Evolutionary conservation across 2,888 invertebrate species (phyloP), one percentile per base, ranked within the genome.

Genomic region (Argyra leucocephala): DNA sequence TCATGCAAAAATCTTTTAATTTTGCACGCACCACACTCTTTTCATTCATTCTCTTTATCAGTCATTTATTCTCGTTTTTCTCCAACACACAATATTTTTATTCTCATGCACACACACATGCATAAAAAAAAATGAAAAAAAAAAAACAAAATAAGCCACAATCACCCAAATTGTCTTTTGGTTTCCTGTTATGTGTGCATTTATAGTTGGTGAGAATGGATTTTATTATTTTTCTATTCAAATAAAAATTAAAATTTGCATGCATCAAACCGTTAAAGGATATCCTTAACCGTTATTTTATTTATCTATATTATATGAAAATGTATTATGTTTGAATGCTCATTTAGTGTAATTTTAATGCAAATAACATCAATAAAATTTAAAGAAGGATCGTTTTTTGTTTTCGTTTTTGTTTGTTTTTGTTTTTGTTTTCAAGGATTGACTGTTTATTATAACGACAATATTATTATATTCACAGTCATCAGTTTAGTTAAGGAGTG

Each of bases 301-400:
- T 48, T 18, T 18, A 48, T 31, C 5, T 7, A 7, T 15, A 5
- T 2, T 15, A 37, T 37, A 48, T 48, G 48, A 15, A 48, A 48
- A 48, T 31, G 15, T 18, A 48, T 48, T 5, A 48, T 31, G 18
- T 48, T 48, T 18, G 18, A 48, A 15, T 48, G 9, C 48, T 12
- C 48, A 5, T 48, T 18, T 48, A 48, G 18, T 18, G n/a, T 48
- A 48, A 48, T 48, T 48, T 48, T 18, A 48, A 48, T 48, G 48
- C 48, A 48, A 48, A 48, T 48, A 48, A 48, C n/a, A n/a, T 48
- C 48, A 48, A 48, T 48, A n/a, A 48, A 48, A 48, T 48, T 48
- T 18, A 48, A 48, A 18, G 18, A 18, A 48, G 48, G 31, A 12
- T 48, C 18, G 15, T 48, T 10, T 31, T 31, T 10, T 31, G 10